A percentile compares a stretch with the other conserved stretches of the same genome.
phyloP scores from a whole-genome alignment of 2,113 vertebrate species.

The Chaenogobius annularis region DNA sequence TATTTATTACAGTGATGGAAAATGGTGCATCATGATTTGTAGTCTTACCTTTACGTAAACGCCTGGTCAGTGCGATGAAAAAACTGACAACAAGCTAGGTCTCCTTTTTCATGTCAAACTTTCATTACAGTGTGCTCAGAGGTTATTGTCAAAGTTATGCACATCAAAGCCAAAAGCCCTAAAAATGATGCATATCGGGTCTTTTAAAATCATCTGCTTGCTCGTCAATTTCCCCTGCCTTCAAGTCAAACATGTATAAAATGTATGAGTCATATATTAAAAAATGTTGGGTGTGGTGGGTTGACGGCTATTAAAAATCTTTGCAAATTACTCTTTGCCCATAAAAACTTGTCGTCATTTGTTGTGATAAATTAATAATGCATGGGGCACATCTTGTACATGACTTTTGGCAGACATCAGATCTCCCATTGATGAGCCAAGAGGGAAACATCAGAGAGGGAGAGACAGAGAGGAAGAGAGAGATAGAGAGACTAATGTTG shows the following conservation, averaged over 20 bases:
- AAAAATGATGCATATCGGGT: conserved; percentile 6
- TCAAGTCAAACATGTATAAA: conserved; percentile 21
- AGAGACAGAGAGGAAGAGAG: neutral
- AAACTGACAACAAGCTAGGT: neutral
- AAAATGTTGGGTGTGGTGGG: neutral
- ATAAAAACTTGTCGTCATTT: conserved; percentile 16
- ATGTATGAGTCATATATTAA: conserved; percentile 11
- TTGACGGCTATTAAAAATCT: conserved; percentile 14
- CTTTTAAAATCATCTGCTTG: neutral
- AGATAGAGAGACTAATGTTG: conserved; percentile 18
- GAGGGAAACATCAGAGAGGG: conserved; percentile 52
- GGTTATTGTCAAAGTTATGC: conserved; percentile 2
- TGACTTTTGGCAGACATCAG: conserved; percentile 61
- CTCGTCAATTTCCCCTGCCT: conserved; percentile 6
- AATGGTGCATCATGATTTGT: neutral
- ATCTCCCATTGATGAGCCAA: conserved; percentile 55
- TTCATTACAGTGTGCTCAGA: neutral
- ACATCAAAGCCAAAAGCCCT: neutral
- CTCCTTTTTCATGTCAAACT: neutral
- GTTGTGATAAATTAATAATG: conserved; percentile 56
- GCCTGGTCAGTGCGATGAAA: neutral
- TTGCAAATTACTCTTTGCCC: conserved; percentile 17
- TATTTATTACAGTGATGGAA: too few species aligned
- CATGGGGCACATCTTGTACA: conserved; percentile 56
- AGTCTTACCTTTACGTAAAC: neutral